Evolutionary conservation across 2,113 vertebrate species (phyloP), one percentile per base, ranked within the genome.

Genomic region (Aythya baeri): DNA sequence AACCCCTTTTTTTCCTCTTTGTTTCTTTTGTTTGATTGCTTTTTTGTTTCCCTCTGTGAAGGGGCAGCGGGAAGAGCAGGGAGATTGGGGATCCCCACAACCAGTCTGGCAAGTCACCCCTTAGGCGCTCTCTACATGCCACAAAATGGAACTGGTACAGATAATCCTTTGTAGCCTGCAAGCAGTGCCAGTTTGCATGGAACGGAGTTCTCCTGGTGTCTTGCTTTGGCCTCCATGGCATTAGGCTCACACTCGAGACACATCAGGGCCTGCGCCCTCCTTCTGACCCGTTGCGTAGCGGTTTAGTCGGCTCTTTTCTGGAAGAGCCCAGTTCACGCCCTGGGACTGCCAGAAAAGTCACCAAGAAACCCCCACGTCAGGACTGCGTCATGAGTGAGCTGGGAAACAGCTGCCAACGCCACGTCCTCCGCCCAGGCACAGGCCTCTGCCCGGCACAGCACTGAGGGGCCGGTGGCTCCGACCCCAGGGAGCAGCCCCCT

Each of bases 121-220:
- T 95, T 72, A 83, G 93, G 88, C 49, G 66, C 83, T 83, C 91
- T 95, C 92, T 80, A 91, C 91, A 85, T 92, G 86, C 89, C 76
- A 96, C 86, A 88, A 87, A 93, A 95, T 86, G 94, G 86, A 96
- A 94, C 84, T 90, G 89, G 90, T 72, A 82, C 62, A 85, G 95
- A 91, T 23, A 81, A 93, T 98, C 98, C 98, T 98, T 98, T 98
- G 98, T 98, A 98, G 98, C 98, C 96, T 91, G 89, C 94, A 98
- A 98, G 98, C 98, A 98, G 98, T 97, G 97, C 98, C 97, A 98
- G 98, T 98, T 98, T 98, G 98, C 98, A 98, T 98, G 98, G 98
- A 98, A 98, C 98, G 98, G 98, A 98, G 96, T 97, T 98, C 96
- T 90, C 97, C 96, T 98, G 97, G 97, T 73, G 74, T 97, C 97